A percentile compares a stretch with the other conserved stretches of the same genome.
Evolutionary conservation across 2,888 invertebrate genomes (phyloP).

Genomic region (Heliconius cydno): DNA sequence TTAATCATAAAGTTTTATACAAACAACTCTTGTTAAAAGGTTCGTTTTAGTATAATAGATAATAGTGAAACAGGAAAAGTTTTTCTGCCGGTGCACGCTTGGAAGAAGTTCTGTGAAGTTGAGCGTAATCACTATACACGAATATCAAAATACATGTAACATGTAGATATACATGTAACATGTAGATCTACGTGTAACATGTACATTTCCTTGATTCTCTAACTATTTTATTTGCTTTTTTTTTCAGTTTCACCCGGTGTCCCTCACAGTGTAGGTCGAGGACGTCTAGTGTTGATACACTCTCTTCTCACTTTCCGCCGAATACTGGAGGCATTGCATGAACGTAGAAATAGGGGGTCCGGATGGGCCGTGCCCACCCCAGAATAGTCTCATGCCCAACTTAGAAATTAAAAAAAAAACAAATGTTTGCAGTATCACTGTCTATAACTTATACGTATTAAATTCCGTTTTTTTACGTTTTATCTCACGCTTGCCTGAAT

Average conservation of each 20-base stretch:
- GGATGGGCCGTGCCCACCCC: too few relatives aligned
- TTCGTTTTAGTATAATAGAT: conserved; percentile 2
- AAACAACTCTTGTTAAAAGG: neutral
- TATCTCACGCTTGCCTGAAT: too few relatives aligned
- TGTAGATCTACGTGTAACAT: neutral
- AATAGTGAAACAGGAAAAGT: conserved; percentile 23
- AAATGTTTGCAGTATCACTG: too few relatives aligned
- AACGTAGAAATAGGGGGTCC: too few relatives aligned
- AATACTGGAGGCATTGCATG: too few relatives aligned
- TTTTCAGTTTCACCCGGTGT: neutral
- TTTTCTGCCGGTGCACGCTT: conserved; percentile 3
- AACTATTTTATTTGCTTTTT: neutral
- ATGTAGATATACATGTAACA: neutral
- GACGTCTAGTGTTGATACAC: too few relatives aligned
- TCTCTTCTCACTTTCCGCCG: too few relatives aligned
- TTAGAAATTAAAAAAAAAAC: too few relatives aligned
- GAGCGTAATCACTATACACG: conserved; percentile 13
- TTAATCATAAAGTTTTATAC: neutral
- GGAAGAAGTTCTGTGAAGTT: conserved; percentile 24
- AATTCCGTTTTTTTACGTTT: too few relatives aligned
- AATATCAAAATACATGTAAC: neutral
- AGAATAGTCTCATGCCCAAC: too few relatives aligned
- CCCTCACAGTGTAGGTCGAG: too few relatives aligned
- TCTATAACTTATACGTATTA: too few relatives aligned
- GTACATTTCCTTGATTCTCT: neutral